Conservation (phyloP, 2,888 invertebrate genomes). For the Leptinotarsa peninsularis region DNA sequence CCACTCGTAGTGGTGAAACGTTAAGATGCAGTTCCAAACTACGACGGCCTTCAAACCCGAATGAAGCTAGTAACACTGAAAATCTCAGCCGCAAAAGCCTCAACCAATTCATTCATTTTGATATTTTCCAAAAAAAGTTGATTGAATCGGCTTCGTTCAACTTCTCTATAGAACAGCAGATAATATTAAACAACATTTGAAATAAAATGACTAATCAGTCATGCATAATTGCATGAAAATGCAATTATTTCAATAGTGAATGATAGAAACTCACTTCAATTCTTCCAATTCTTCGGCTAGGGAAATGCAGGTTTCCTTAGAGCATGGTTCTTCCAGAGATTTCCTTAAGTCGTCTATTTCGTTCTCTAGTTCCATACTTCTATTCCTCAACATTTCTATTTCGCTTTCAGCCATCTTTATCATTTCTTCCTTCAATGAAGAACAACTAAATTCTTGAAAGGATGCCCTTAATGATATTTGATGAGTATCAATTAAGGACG, state of each 20-base stretch:
- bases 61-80: too few species aligned
- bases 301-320: conserved; percentile 43
- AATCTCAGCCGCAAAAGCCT: too few species aligned
- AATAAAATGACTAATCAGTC: background rate
- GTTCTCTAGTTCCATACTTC: conserved; percentile 42
- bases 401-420: conserved; percentile 46
- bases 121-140: too few species aligned
- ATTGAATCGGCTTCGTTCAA: too few species aligned
- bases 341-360: conserved; percentile 47
- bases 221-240: too few species aligned
- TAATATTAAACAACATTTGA: too few species aligned
- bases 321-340: conserved; percentile 44
- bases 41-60: too few species aligned
- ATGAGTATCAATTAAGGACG: background rate
- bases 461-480: background rate
- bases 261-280: conserved; percentile 39
- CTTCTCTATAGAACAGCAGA: too few species aligned
- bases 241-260: background rate
- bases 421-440: conserved; percentile 47
- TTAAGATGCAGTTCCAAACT: too few species aligned
- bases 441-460: conserved; percentile 15
- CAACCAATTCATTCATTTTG: too few species aligned
- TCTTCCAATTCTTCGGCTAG: conserved; percentile 46
- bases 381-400: conserved; percentile 46
- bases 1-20: too few species aligned